These are phyloP conservation scores for Sus scrofa DNA, from an alignment of 2,113 vertebrate genomes.

Conservation along the genomic window T2T-Sscrofa CM000822.6:6937001-6937500, in stretches of 20 bases:
- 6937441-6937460: not conserved
- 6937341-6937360: not conserved
- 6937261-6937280: not conserved
- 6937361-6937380: not conserved
- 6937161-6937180: not conserved
- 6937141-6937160: not conserved
- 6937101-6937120: fast-evolving
- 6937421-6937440: not conserved
- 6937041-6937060: not conserved
- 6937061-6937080: fast-evolving
- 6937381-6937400: not conserved
- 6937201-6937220: not conserved
- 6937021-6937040: not conserved
- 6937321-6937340: not conserved
- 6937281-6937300: not conserved
- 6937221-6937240: not conserved
- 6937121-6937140: not conserved
- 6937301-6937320: not conserved
- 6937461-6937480: not conserved
- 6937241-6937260: not conserved
- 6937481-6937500: not conserved
- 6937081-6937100: not conserved
- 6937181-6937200: not conserved
- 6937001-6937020: not conserved
- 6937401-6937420: not conserved